Evolutionary conservation across 2,113 vertebrate species (phyloP).

Genomic region (Tachysurus fulvidraco): DNA sequence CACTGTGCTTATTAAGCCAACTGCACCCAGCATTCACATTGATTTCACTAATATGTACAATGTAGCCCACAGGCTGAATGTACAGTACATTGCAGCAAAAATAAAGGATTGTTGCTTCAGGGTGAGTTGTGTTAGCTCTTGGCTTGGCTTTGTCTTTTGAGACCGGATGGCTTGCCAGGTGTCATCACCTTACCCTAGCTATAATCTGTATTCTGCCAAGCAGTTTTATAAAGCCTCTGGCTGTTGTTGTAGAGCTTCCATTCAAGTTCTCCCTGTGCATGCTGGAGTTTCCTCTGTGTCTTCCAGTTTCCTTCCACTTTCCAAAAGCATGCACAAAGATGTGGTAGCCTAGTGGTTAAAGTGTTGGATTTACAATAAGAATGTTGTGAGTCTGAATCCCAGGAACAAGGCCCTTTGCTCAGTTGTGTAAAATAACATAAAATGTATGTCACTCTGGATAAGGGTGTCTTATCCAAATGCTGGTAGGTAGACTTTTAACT

Average conservation of each 20-base stretch:
- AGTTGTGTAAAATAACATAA: too few relatives aligned
- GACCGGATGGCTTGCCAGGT: neutral
- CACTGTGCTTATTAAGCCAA: neutral
- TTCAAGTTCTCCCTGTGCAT: neutral
- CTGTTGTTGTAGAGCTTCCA: neutral
- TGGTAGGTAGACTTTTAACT: neutral
- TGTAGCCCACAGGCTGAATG: neutral
- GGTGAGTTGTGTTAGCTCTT: conserved; percentile 3
- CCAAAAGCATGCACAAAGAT: neutral
- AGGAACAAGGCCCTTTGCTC: too few relatives aligned
- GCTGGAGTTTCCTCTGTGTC: neutral
- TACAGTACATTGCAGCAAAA: neutral
- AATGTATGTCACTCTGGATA: too few relatives aligned
- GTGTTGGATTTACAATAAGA: too few relatives aligned
- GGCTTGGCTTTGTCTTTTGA: neutral
- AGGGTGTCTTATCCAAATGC: too few relatives aligned
- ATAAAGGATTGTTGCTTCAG: conserved; percentile 2
- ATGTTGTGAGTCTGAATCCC: too few relatives aligned
- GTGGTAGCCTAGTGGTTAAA: neutral
- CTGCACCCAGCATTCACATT: neutral
- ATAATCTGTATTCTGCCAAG: conserved; percentile 12
- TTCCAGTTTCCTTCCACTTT: neutral
- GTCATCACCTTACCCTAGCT: neutral
- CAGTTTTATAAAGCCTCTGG: neutral
- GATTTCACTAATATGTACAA: neutral